phyloP scores from a whole-genome alignment of 2,113 vertebrate genomes.

The Macquaria ambigua region DNA sequence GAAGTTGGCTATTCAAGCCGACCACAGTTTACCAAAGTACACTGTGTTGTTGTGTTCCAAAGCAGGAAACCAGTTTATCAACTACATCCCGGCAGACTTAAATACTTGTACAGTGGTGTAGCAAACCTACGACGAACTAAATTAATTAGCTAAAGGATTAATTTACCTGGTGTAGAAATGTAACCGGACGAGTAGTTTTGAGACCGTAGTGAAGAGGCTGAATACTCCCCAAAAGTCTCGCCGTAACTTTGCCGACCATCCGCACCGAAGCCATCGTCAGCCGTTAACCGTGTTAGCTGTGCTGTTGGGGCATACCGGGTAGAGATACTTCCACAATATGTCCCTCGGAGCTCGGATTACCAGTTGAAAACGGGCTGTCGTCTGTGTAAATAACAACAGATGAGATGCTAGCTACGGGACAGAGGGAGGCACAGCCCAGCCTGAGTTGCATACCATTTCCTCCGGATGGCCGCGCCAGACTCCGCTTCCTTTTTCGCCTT shows the following conservation, averaged over 20 bases:
- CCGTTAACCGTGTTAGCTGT: neutral
- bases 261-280: slow-evolving; percentile 74
- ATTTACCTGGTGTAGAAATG: slow-evolving; percentile 71
- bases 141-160: accelerated
- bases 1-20: neutral
- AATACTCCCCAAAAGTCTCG: slow-evolving; percentile 74
- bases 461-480: slow-evolving; percentile 1
- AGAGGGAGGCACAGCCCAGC: slow-evolving; percentile 31
- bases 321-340: neutral
- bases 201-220: slow-evolving; percentile 31
- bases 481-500: slow-evolving; percentile 22
- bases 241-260: slow-evolving; percentile 74
- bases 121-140: neutral
- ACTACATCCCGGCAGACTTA: no score
- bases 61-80: slow-evolving; percentile 10
- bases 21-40: neutral
- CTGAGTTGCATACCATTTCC: slow-evolving; percentile 53
- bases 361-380: neutral
- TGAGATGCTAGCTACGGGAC: slow-evolving; percentile 29
- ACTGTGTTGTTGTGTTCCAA: neutral
- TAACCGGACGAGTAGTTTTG: slow-evolving; percentile 4
- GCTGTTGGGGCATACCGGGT: slow-evolving; percentile 46
- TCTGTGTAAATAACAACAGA: neutral
- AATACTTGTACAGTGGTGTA: no score
- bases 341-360: neutral